phyloP scores from a whole-genome alignment of 2,797 vertebrate genomes.

The Anabacerthia variegaticeps region DNA sequence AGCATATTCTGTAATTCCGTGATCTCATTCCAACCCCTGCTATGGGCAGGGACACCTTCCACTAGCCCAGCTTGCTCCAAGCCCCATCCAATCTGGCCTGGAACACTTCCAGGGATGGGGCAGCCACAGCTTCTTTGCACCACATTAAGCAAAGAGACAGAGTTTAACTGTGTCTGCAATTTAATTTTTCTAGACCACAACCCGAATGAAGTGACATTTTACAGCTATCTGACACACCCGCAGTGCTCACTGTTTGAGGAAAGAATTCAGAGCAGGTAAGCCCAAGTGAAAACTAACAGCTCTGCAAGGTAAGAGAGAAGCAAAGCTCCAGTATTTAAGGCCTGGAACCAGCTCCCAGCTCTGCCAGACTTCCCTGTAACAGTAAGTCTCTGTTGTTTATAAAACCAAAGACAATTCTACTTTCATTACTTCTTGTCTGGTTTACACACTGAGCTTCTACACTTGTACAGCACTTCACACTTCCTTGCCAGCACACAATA shows the following conservation, averaged over 20 bases:
- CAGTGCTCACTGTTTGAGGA: neutral
- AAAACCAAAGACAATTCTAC: neutral
- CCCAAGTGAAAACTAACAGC: neutral
- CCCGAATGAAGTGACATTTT: neutral
- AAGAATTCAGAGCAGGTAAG: neutral
- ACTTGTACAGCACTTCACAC: neutral
- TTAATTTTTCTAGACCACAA: neutral
- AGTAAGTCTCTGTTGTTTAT: neutral
- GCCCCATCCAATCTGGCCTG: neutral
- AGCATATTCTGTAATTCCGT: neutral
- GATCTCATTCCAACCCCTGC: neutral
- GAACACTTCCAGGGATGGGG: neutral
- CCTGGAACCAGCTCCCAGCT: neutral
- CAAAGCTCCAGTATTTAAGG: neutral
- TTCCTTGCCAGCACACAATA: neutral
- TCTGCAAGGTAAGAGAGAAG: neutral
- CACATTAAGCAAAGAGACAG: neutral
- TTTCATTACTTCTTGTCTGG: neutral
- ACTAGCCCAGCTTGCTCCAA: neutral
- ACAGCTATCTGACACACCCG: neutral
- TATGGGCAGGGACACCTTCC: neutral
- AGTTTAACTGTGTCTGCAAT: accelerated
- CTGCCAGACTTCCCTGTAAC: neutral
- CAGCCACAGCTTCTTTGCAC: neutral
- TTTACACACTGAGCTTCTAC: neutral